Base-by-base conservation (phyloP, 2,888 invertebrate genomes). In the Tricholauxania praeusta region DNA sequence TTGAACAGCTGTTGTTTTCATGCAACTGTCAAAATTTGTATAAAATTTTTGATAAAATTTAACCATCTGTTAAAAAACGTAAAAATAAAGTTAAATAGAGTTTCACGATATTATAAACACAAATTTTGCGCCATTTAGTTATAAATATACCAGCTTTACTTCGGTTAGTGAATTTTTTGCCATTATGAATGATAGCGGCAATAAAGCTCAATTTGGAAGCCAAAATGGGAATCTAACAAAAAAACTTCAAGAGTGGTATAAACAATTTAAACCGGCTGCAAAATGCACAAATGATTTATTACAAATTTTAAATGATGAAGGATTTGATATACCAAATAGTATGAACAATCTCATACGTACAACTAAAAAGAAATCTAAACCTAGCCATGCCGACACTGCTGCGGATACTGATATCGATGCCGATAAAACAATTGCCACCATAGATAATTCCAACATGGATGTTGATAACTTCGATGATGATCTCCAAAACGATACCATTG, bases 291-390 rank as follows among this genome's bases (percentile, higher is more conserved):
- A 69, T 32, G 60, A 22, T 8, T 17, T 69, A n/a, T 62, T 69
- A 12, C 60, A 69, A 32, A 69, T 69, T n/a, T 51, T 69, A n/a
- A 69, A 60, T 39, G 69, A 69, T 17, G 69, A 69, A 52, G 69
- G 69, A 17, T 12, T 69, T 32, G 52, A 69, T 69, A 52, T 69
- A 22, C 59, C 68, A 3, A 68, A n/a, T 15, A 68, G 49, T 49
- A 57, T 32, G 2, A 59, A 19, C 49, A 19, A 68, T 22, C 28
- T 68, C 12, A 47, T 12, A 8, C 12, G 19, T 55, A 57, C 12
- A 39, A 3, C 1, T 12, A 39, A 10, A 39, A 39, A 4, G 8
- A 7, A 39, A 10, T 10, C 10, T 39, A 39, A 39, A 39, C 10
- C 10, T 39, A 10, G 7, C 2, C 10, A 39, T 7, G 10, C 39